Evolutionary conservation across 2,888 invertebrate species (phyloP).

Genomic region (Amblyjoppa proteus): DNA sequence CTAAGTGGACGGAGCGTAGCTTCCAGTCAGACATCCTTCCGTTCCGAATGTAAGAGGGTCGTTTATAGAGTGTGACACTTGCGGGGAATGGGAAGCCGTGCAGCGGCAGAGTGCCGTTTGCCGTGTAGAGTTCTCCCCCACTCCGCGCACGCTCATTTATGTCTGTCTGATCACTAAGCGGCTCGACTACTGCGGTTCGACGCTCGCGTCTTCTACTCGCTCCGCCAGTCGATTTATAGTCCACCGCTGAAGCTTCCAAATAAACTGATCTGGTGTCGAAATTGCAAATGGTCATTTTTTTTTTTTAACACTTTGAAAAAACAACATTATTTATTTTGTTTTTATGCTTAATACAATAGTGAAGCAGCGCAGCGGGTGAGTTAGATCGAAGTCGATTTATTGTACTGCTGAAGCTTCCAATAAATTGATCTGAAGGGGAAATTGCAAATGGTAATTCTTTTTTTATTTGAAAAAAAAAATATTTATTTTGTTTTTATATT

Average conservation of each 20-base stretch:
- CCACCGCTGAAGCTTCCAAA: background rate
- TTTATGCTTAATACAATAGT: too few species aligned
- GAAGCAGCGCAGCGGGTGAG: too few species aligned
- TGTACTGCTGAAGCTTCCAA: background rate
- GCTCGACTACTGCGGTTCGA: conserved; percentile 53
- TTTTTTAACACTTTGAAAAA: background rate
- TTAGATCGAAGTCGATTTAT: background rate
- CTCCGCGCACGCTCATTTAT: background rate
- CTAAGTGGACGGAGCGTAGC: conserved; percentile 30
- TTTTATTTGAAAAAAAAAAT: too few species aligned
- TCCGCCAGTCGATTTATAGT: conserved; percentile 3
- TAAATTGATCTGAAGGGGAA: background rate
- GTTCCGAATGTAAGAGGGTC: conserved; percentile 17
- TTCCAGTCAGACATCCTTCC: conserved; percentile 48
- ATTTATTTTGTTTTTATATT: background rate
- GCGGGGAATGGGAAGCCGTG: background rate
- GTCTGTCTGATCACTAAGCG: conserved; percentile 50
- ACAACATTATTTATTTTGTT: background rate
- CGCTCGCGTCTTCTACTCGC: conserved; percentile 27
- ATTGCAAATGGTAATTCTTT: background rate
- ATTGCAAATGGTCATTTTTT: background rate
- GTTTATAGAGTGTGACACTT: conserved; percentile 14
- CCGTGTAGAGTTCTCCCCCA: background rate
- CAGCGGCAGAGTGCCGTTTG: conserved; percentile 4
- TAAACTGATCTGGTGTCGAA: background rate